Percentiles rank a stretch among this genome's conserved stretches.
phyloP scores from a whole-genome alignment of 2,888 invertebrate genomes.

The Caenorhabditis parvicauda region DNA sequence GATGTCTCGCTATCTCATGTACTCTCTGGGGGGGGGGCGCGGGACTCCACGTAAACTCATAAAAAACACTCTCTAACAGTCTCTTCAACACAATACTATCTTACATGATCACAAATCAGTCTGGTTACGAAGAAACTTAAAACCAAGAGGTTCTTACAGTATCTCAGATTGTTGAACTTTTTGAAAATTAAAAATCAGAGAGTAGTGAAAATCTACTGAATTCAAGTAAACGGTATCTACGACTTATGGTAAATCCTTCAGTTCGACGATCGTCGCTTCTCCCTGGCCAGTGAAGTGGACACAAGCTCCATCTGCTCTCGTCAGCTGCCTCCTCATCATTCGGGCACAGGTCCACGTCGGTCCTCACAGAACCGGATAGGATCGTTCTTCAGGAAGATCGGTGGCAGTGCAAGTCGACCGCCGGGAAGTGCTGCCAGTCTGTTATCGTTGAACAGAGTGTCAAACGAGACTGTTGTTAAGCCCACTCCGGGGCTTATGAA shows the following conservation, averaged over 20 bases:
- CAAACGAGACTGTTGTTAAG: constrained; percentile 34
- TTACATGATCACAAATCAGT: no score
- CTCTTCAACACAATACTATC: no score
- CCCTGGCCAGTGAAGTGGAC: constrained; percentile 47
- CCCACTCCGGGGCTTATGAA: constrained; percentile 48
- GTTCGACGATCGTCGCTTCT: constrained; percentile 48
- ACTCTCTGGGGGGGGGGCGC: no score
- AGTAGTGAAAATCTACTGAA: no score
- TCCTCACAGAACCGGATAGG: constrained; percentile 52
- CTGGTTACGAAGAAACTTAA: no score
- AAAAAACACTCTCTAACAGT: no score
- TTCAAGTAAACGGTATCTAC: no score
- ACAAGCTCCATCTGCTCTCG: constrained; percentile 47
- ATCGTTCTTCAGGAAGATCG: constrained; percentile 53
- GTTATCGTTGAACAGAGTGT: constrained; percentile 56
- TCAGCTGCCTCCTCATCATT: constrained; percentile 27
- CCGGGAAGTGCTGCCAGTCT: constrained; percentile 52
- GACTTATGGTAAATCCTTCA: constrained; percentile 19
- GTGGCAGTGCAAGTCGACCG: constrained; percentile 33
- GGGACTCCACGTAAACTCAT: not conserved
- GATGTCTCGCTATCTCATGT: no score
- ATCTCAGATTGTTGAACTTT: no score
- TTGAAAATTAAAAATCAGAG: no score
- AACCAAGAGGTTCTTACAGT: no score
- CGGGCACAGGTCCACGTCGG: no score